These are phyloP conservation scores for Ecdyonurus torrentis DNA, from an alignment of 2,888 invertebrate genomes.

Conservation along the genomic window DNA sequence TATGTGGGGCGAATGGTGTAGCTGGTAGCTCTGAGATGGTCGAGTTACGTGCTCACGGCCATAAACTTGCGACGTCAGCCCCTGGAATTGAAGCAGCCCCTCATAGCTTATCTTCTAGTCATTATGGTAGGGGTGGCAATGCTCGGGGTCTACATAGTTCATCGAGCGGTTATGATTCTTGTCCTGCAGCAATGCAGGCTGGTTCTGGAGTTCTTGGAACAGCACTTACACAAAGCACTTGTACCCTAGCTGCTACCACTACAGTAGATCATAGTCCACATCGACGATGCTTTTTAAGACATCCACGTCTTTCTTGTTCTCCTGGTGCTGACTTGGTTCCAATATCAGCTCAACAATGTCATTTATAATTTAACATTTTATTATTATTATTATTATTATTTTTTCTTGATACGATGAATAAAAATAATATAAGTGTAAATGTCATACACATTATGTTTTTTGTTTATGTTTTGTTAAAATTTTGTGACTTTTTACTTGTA, in stretches of 20 bases:
- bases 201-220: neutral
- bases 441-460: too few species aligned
- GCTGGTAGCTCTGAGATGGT: neutral
- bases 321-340: neutral
- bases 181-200: constrained; percentile 1
- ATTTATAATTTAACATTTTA: neutral
- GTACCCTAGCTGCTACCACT: neutral
- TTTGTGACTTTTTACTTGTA: too few species aligned
- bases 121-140: neutral
- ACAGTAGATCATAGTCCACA: constrained; percentile 21
- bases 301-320: neutral
- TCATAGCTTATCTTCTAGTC: neutral
- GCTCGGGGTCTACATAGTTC: constrained; percentile 14
- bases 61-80: neutral
- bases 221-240: neutral
- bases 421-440: too few species aligned
- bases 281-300: constrained; percentile 19
- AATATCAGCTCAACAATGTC: neutral
- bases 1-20: neutral
- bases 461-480: too few species aligned
- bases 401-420: too few species aligned
- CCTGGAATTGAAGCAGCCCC: neutral
- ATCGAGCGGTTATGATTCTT: constrained; percentile 23
- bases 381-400: too few species aligned
- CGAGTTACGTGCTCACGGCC: neutral